Evolutionary conservation across 1,140 invertebrate species (phyloP).

Genomic region (Varroa destructor): DNA sequence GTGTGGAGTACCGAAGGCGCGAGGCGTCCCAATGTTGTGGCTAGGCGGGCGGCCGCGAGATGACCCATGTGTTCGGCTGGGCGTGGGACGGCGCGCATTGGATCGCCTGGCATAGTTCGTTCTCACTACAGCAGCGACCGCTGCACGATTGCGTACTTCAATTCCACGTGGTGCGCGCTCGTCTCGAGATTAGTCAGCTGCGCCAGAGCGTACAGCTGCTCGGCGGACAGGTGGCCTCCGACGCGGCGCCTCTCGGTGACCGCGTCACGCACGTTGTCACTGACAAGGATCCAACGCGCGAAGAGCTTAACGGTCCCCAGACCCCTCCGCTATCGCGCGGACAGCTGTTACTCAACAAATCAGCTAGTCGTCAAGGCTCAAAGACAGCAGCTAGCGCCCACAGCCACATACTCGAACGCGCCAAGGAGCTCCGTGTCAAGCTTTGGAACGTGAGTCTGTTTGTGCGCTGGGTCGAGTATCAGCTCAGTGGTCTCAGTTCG

Average conservation of each 20-base stretch:
- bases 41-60: background rate
- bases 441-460: conserved; percentile 24
- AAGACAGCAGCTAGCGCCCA: background rate
- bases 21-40: no score
- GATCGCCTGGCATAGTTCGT: conserved; percentile 27
- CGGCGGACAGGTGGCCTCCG: conserved; percentile 1
- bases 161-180: conserved; percentile 16
- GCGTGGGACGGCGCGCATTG: conserved; percentile 27
- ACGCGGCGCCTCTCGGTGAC: background rate
- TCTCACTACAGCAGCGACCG: conserved; percentile 5
- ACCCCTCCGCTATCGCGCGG: conserved; percentile 8
- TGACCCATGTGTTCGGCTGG: conserved; percentile 28
- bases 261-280: conserved; percentile 24
- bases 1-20: no score
- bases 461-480: conserved; percentile 22
- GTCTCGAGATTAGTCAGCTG: conserved; percentile 2
- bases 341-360: conserved; percentile 16
- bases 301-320: background rate
- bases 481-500: background rate
- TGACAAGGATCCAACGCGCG: conserved; percentile 26
- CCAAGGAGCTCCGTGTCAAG: conserved; percentile 25
- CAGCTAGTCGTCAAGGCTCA: background rate
- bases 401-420: background rate
- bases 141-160: conserved; percentile 12
- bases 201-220: conserved; percentile 15